Evolutionary conservation across 1,140 invertebrate genomes (phyloP).

Genomic region (Nasonia giraulti): DNA sequence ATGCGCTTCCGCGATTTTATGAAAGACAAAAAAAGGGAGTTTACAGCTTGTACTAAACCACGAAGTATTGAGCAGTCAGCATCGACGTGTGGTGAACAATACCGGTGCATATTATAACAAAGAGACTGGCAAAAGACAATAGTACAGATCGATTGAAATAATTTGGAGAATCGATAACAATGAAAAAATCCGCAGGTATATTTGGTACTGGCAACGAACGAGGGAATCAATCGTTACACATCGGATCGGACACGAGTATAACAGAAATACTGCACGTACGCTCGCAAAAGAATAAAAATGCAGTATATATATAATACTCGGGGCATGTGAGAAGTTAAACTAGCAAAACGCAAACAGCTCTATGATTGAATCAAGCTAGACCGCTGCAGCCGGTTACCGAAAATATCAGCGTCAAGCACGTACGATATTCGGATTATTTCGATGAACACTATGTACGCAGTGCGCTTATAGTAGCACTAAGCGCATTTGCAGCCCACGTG

Average conservation of each 20-base stretch:
- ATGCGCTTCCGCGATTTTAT: not conserved
- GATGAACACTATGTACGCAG: conserved; percentile 35
- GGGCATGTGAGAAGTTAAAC: conserved; percentile 12
- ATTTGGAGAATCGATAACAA: not conserved
- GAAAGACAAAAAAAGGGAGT: not conserved
- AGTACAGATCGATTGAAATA: too few relatives aligned
- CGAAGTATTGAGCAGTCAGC: too few relatives aligned
- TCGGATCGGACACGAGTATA: too few relatives aligned
- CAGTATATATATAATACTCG: not conserved
- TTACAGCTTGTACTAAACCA: too few relatives aligned
- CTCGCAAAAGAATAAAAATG: too few relatives aligned
- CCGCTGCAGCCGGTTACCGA: not conserved
- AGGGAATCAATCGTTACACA: too few relatives aligned
- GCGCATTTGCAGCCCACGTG: conserved; percentile 47
- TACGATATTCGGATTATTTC: conserved; percentile 58
- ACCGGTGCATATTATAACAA: too few relatives aligned
- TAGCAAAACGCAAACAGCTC: conserved; percentile 14
- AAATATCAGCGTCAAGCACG: conserved; percentile 27
- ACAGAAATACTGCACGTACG: too few relatives aligned
- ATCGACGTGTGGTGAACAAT: too few relatives aligned
- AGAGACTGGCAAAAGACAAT: too few relatives aligned
- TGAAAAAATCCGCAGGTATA: too few relatives aligned
- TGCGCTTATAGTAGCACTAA: conserved; percentile 23
- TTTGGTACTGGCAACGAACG: too few relatives aligned
- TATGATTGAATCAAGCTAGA: conserved; percentile 19